A percentile compares a stretch with the other conserved stretches of the same genome.
Conservation (phyloP, 2,888 invertebrate genomes). For the Synergus itoensis region DNA sequence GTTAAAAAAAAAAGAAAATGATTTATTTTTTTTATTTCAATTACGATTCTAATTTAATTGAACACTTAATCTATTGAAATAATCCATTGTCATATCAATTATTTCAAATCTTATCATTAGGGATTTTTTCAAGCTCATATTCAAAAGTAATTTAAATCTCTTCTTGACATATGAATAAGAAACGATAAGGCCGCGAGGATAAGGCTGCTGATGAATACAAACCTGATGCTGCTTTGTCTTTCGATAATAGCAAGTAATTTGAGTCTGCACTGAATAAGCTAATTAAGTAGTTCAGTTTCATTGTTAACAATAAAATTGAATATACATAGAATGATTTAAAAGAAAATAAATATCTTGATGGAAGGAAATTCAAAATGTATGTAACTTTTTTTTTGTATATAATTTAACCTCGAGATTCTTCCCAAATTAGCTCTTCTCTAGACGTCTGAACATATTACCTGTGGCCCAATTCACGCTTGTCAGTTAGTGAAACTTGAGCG, state of each 20-base stretch:
- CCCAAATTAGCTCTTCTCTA: conserved; percentile 9
- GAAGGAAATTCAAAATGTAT: not conserved
- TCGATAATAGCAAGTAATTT: not conserved
- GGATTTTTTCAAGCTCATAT: conserved; percentile 4
- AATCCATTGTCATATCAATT: not conserved
- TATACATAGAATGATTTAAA: not conserved
- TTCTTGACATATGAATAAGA: not conserved
- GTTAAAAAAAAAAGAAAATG: not conserved
- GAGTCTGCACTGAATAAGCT: not conserved
- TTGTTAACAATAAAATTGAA: not conserved
- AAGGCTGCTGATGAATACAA: not conserved
- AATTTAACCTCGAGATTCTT: not conserved
- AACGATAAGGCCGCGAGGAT: not conserved
- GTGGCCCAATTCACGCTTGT: conserved; percentile 74
- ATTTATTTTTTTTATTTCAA: not conserved
- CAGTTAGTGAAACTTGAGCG: conserved; percentile 63
- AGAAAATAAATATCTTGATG: not conserved
- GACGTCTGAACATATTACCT: conserved; percentile 66
- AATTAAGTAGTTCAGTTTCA: not conserved
- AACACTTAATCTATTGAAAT: conserved; percentile 7
- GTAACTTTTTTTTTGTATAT: not conserved
- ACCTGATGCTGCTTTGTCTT: not conserved
- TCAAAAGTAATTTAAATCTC: conserved; percentile 17
- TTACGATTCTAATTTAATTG: not conserved
- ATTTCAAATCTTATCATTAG: not conserved